Evolutionary conservation across 2,113 vertebrate genomes (phyloP), one percentile per base, ranked within the genome.

Genomic region (Geococcyx californianus): DNA sequence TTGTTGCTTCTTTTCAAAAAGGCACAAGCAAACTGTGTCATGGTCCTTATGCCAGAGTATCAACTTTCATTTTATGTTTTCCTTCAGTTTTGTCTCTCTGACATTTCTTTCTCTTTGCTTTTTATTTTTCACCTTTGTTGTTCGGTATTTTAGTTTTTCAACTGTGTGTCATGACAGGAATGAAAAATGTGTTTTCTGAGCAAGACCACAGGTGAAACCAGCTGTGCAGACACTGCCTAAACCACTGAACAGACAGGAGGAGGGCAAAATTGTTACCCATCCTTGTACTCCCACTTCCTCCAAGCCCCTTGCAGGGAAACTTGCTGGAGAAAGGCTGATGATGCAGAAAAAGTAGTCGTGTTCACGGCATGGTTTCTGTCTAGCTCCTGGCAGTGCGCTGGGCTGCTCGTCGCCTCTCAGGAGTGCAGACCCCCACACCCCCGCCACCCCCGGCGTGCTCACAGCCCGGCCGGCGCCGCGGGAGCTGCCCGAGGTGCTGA

Each of bases 401-500:
- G 33, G 23, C 49, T 2, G 45, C 1, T 3, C 26, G 1, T 0
- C 4, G 49, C 2, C 24, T 1, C 40, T 0, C 6, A 5, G n/a
- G 2, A 1, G 13, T 4, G 25, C 9, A 31, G 29, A 31, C 54
- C 9, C 54, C 28, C 38, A 42, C 28, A 5, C 54, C 10, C 31
- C 54, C 31, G 9, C 47, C 3, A 20, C 55, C 7, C 5, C 38
- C 13, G 45, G 8, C 7, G 26, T 5, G 49, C 3, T 1, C 14
- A 0, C 31, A 4, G 20, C 40, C 26, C 13, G 3, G 9, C 13
- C 42, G 18, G 26, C 38, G 3, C 47, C 12, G 24, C 56, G 38
- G 60, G 45, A 55, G 93, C 94, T 95, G 94, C 33, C 96, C 95
- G 11, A 45, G 95, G 96, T 95, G 87, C 96, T 95, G 95, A 94